phyloP scores from a whole-genome alignment of 1,140 invertebrate genomes.

The Rhagoletis pomonella region DNA sequence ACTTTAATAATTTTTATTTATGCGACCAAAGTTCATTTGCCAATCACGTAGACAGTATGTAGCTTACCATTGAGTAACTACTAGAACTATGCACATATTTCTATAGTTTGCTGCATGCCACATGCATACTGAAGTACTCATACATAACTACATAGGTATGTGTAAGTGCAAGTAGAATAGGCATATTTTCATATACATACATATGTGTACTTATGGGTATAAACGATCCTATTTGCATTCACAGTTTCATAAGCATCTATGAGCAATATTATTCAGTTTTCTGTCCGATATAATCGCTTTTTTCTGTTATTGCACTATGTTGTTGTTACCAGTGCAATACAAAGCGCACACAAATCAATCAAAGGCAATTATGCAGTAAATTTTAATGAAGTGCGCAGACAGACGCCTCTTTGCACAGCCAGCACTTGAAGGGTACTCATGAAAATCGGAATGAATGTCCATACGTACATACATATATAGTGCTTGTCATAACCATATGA shows the following conservation, averaged over 20 bases:
- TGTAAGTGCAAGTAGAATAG: too few species aligned
- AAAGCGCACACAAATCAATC: constrained; percentile 51
- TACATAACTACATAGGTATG: background rate
- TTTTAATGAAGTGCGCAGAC: constrained; percentile 54
- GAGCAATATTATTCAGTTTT: background rate
- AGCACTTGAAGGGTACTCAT: constrained; percentile 10
- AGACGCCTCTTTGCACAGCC: constrained; percentile 35
- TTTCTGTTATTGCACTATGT: background rate
- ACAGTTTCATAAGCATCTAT: too few species aligned
- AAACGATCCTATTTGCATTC: too few species aligned
- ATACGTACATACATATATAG: background rate
- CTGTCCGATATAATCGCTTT: background rate
- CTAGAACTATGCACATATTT: background rate
- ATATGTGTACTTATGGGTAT: too few species aligned
- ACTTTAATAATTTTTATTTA: too few species aligned
- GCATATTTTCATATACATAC: too few species aligned
- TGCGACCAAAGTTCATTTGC: too few species aligned
- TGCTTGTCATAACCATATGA: too few species aligned
- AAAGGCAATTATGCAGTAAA: constrained; percentile 55
- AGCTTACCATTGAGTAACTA: too few species aligned
- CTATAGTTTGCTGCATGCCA: background rate
- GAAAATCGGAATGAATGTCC: background rate
- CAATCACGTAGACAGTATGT: too few species aligned
- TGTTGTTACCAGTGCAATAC: background rate
- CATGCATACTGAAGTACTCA: background rate